These are phyloP conservation scores for Melanostoma scalare DNA, from an alignment of 2,888 invertebrate genomes.

Conservation along the genomic window DNA sequence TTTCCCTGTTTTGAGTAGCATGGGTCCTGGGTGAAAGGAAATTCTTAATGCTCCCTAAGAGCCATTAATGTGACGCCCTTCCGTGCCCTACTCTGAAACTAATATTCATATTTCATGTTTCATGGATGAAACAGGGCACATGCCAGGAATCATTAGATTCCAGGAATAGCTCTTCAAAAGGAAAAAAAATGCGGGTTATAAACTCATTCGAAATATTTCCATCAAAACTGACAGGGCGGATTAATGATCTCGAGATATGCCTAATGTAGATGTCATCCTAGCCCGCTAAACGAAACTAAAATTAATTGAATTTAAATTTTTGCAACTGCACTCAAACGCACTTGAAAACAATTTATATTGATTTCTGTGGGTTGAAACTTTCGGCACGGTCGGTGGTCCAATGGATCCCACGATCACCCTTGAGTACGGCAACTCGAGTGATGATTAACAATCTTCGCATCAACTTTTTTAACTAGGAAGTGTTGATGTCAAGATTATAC, in stretches of 20 bases:
- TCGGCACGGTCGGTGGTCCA: constrained; percentile 22
- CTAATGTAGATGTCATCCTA: constrained; percentile 7
- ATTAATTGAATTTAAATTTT: constrained; percentile 67
- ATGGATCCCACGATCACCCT: constrained; percentile 42
- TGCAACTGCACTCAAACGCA: constrained; percentile 47
- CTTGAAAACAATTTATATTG: constrained; percentile 61
- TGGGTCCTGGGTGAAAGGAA: constrained; percentile 19
- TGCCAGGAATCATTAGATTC: constrained; percentile 47
- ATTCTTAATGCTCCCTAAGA: constrained; percentile 51
- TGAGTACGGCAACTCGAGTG: constrained; percentile 27
- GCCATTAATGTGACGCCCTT: constrained; percentile 43
- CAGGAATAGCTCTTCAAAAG: constrained; percentile 26
- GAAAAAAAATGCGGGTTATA: constrained; percentile 42
- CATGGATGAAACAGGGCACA: constrained; percentile 38
- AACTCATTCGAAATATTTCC: constrained; percentile 38
- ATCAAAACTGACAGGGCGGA: constrained; percentile 38
- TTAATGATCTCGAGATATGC: constrained; percentile 35
- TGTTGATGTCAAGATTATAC: constrained; percentile 31
- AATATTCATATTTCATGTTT: constrained; percentile 25
- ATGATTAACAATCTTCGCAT: constrained; percentile 47
- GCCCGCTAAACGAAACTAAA: constrained; percentile 35
- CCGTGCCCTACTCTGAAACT: constrained; percentile 27
- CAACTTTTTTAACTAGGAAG: constrained; percentile 25
- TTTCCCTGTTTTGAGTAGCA: not conserved
- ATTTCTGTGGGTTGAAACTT: constrained; percentile 31